Conservation (phyloP, 2,113 vertebrate species). For the Paedocypris sp. region DNA sequence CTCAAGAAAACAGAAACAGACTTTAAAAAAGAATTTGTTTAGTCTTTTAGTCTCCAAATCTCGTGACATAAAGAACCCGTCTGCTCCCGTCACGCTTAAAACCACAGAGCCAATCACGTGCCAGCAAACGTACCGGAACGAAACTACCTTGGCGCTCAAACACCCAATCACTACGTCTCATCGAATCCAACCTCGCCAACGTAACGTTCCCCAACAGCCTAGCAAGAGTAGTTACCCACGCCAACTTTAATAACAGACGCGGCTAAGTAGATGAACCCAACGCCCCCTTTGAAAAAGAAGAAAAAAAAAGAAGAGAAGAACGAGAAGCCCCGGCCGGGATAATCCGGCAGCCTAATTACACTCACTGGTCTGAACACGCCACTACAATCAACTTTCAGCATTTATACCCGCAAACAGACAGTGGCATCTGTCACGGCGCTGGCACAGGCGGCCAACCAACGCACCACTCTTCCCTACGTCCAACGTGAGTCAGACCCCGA, state of each 20-base stretch:
- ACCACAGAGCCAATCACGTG: too few relatives aligned
- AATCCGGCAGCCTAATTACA: constrained; percentile 13
- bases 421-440: not conserved
- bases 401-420: constrained; percentile 1
- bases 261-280: not conserved
- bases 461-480: not conserved
- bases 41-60: too few relatives aligned
- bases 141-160: too few relatives aligned
- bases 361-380: constrained; percentile 7
- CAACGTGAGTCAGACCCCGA: not conserved
- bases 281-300: constrained; percentile 4
- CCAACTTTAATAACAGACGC: constrained; percentile 5
- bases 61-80: too few relatives aligned
- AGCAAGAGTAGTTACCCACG: not conserved
- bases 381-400: not conserved
- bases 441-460: not conserved
- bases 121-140: too few relatives aligned
- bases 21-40: too few relatives aligned
- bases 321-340: too few relatives aligned
- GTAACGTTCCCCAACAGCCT: not conserved
- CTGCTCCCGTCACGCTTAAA: too few relatives aligned
- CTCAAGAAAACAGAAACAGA: too few relatives aligned
- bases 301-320: too few relatives aligned
- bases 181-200: too few relatives aligned
- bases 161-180: too few relatives aligned